A percentile compares a stretch with the other conserved stretches of the same genome.
These are phyloP conservation scores for Pachyseris speciosa DNA, from an alignment of 64 coral and sea anemone species.

Conservation along the genomic window DNA sequence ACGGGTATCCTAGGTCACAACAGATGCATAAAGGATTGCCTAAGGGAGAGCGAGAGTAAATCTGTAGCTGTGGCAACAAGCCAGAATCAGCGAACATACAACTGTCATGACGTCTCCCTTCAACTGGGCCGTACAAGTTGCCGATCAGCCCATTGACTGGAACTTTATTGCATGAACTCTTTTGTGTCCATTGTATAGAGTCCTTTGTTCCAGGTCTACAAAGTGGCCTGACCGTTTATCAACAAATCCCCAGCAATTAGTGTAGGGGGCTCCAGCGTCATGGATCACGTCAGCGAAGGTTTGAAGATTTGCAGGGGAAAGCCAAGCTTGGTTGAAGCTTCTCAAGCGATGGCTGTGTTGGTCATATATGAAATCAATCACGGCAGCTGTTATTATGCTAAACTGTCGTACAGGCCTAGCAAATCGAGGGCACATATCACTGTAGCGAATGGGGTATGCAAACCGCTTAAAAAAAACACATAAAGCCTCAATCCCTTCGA, in stretches of 20 bases:
- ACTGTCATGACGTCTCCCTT: slow-evolving; percentile 26
- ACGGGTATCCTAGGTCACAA: slow-evolving; percentile 19
- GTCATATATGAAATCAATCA: too few species aligned
- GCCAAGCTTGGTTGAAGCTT: too few species aligned
- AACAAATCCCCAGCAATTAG: slow-evolving; percentile 15
- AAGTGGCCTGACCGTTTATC: not conserved
- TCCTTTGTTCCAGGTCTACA: slow-evolving; percentile 31
- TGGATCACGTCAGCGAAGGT: not conserved
- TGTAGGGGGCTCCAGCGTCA: too few species aligned
- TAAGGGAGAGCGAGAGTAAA: not conserved
- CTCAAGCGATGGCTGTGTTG: too few species aligned
- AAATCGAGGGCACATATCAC: too few species aligned
- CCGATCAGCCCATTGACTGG: not conserved
- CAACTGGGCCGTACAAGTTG: slow-evolving; percentile 36
- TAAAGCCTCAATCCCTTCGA: slow-evolving; percentile 8
- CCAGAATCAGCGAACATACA: slow-evolving; percentile 23
- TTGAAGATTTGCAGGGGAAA: not conserved
- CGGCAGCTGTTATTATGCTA: too few species aligned
- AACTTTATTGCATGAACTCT: too few species aligned
- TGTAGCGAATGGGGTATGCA: too few species aligned
- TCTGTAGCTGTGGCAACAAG: slow-evolving; percentile 4
- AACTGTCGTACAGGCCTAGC: too few species aligned
- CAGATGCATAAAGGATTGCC: slow-evolving; percentile 35
- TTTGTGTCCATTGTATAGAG: not conserved
- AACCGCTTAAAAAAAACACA: too few species aligned